These are phyloP conservation scores for Adelognathus sp. DNA, from an alignment of 2,888 invertebrate species.

Conservation along the genomic window DNA sequence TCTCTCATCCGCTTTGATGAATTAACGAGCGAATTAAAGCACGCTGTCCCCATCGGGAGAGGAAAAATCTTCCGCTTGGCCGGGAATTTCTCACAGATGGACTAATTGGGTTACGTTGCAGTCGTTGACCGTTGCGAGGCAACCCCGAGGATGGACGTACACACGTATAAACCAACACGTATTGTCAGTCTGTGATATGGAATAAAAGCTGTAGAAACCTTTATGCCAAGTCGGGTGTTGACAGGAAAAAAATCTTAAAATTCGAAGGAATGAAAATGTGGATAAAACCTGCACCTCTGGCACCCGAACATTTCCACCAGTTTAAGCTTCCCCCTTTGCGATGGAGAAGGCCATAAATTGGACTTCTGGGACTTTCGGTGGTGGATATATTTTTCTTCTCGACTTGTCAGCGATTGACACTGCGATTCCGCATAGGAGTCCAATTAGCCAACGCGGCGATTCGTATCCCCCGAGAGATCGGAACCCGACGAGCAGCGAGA, in stretches of 20 bases:
- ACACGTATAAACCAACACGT: not conserved
- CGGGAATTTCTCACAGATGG: not conserved
- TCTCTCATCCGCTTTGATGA: not conserved
- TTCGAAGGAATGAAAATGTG: not conserved
- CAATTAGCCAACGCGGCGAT: conserved; percentile 26
- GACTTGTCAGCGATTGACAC: not conserved
- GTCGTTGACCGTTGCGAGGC: not conserved
- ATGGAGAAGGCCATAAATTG: conserved; percentile 10
- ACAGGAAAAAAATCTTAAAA: not conserved
- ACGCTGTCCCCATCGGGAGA: not conserved
- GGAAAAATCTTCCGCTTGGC: not conserved
- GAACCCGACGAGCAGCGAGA: not conserved
- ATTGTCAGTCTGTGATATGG: not conserved
- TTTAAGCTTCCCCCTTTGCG: not conserved
- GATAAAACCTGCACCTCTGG: not conserved
- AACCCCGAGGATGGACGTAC: not conserved
- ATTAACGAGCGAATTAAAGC: not conserved
- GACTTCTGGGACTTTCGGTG: not conserved
- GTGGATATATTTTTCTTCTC: conserved; percentile 2
- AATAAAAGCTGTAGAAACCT: not conserved
- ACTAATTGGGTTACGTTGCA: not conserved
- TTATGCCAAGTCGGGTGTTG: not conserved
- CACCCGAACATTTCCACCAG: not conserved
- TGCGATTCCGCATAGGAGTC: not conserved
- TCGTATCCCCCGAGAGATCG: not conserved